Base-by-base conservation (phyloP, 2,113 vertebrate species). In the Crypturellus undulatus region DNA sequence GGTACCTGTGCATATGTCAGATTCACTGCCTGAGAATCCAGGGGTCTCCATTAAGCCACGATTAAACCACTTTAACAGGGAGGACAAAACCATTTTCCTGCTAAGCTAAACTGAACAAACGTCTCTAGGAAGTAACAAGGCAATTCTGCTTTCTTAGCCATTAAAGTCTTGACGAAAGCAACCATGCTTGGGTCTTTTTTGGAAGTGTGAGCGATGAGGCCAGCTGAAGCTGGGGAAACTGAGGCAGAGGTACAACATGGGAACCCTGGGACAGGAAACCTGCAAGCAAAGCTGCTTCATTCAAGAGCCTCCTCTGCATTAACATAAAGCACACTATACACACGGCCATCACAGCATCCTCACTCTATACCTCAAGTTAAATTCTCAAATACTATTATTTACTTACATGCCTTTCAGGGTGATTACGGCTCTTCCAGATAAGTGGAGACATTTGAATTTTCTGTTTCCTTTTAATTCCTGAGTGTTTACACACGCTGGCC, bases 401-500 rank as follows among this genome's bases (percentile, higher is more conserved):
- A 87, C 52, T 88, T 90, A 85, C 47, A 87, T 19, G 77, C 67
- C 36, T 92, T 92, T 83, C 89, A 90, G 60, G 58, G 38, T 88
- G 79, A 95, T 94, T 93, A 92, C 49, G 71, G 81, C 59, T 96
- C 94, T 87, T 88, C 90, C 72, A 96, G 70, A 92, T 93, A 96
- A 96, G 90, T 86, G 72, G 67, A 90, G 89, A 81, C 56, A 59
- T 72, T 73, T 93, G 68, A 68, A 85, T 89, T 92, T 71, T 51
- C 52, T 1, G 24, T 91, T 94, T 91, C 92, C 45, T 94, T 89
- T 91, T 95, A 94, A 94, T 94, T 96, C 95, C 71, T 54, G 86
- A 88, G 85, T 87, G 84, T 93, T 97, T 95, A 92, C 51, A 72
- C 72, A 64, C 60, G 88, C 68, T 28, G 83, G 65, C 49, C 63